phyloP scores from a whole-genome alignment of 2,888 invertebrate species.

The Baccha elongata region DNA sequence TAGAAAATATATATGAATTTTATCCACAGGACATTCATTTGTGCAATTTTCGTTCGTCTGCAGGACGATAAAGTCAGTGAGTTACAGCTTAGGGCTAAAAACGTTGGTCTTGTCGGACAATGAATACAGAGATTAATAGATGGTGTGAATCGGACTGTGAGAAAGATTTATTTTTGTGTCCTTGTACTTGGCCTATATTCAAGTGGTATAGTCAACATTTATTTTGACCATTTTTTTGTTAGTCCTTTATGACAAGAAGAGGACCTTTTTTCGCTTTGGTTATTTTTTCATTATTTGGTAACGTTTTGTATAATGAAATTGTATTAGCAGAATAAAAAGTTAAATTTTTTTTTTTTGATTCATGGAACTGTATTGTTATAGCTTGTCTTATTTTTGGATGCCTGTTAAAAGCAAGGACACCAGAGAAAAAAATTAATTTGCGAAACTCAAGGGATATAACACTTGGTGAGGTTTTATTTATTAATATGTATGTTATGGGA shows the following conservation, averaged over 20 bases:
- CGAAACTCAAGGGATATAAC: too few species aligned
- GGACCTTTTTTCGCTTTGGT: background rate
- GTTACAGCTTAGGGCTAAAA: background rate
- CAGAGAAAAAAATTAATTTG: too few species aligned
- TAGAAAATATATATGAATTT: background rate
- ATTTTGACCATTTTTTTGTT: background rate
- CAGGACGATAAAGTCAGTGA: slow-evolving; percentile 19
- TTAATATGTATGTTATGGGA: too few species aligned
- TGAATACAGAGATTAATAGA: slow-evolving; percentile 37
- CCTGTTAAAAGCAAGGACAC: background rate
- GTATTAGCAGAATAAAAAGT: too few species aligned
- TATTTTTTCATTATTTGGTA: background rate
- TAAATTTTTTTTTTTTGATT: background rate
- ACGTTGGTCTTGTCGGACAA: slow-evolving; percentile 23
- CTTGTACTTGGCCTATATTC: slow-evolving; percentile 10
- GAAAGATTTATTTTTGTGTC: background rate
- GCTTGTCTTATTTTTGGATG: background rate
- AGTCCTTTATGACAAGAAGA: background rate
- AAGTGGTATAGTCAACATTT: background rate
- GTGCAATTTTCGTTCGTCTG: background rate
- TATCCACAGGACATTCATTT: slow-evolving; percentile 9
- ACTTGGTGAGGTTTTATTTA: too few species aligned
- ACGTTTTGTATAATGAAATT: too few species aligned
- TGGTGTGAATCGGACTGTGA: slow-evolving; percentile 37
- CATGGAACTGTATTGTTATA: too few species aligned